These are phyloP conservation scores for Microplitis deprimator DNA, from an alignment of 2,888 invertebrate species.

Conservation along the genomic window DNA sequence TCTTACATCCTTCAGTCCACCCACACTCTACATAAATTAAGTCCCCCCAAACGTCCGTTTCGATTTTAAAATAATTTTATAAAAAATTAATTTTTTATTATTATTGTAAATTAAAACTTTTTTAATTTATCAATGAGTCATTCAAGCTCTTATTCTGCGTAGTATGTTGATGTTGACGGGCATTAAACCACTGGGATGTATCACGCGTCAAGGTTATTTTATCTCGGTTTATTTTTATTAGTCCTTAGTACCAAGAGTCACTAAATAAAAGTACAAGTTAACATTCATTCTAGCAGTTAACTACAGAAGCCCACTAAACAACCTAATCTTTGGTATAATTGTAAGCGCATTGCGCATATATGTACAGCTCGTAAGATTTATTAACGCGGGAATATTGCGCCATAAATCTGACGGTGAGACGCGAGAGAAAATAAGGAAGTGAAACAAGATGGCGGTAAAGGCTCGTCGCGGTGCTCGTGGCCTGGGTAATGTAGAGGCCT, in stretches of 20 bases:
- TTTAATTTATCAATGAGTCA: constrained; percentile 58
- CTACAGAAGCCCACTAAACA: too few species aligned
- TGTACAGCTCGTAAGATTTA: constrained; percentile 21
- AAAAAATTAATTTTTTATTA: constrained; percentile 39
- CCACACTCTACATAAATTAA: background rate
- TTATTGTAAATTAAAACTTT: constrained; percentile 54
- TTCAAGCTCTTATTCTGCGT: constrained; percentile 49
- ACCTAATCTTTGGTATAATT: background rate
- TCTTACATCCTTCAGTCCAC: background rate
- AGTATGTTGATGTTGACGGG: background rate
- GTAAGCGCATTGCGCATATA: background rate
- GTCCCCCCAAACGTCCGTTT: background rate
- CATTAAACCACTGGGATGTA: background rate
- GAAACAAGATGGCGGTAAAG: constrained; percentile 46
- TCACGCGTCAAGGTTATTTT: constrained; percentile 14
- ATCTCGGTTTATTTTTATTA: background rate
- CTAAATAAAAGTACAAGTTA: background rate
- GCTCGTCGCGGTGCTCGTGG: constrained; percentile 14
- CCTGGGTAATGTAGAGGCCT: constrained; percentile 49
- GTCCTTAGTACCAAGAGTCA: background rate
- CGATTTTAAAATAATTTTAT: background rate
- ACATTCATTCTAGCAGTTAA: too few species aligned
- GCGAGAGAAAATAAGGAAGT: constrained; percentile 19
- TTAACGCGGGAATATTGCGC: constrained; percentile 23
- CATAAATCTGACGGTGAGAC: constrained; percentile 20